A percentile compares a stretch with the other conserved stretches of the same genome.
These are phyloP conservation scores for Deroplatys truncata DNA, from an alignment of 2,888 invertebrate species.

Conservation along the genomic window DNA sequence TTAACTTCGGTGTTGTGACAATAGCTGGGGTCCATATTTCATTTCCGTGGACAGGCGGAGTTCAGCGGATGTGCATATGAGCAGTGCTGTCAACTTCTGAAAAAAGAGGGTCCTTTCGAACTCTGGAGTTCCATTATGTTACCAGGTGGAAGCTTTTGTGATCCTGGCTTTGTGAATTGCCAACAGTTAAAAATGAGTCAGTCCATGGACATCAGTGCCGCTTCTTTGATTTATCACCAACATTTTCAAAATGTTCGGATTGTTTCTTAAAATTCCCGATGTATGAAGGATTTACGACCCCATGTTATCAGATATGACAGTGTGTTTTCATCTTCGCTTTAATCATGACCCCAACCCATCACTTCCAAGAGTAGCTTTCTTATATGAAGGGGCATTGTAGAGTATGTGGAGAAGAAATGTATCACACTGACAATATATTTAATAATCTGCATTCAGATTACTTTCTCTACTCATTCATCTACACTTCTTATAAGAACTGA, in stretches of 20 bases:
- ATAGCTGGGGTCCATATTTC: background rate
- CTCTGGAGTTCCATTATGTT: background rate
- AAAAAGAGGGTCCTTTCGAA: background rate
- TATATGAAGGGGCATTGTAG: too few relatives aligned
- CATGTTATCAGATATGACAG: background rate
- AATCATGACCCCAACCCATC: background rate
- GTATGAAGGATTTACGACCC: background rate
- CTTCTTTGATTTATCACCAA: background rate
- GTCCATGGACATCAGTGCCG: background rate
- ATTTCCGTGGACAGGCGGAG: background rate
- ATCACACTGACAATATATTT: too few relatives aligned
- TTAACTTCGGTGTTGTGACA: background rate
- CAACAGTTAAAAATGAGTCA: background rate
- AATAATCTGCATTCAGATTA: too few relatives aligned
- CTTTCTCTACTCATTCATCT: too few relatives aligned
- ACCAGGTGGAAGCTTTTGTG: background rate
- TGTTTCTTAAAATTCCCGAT: background rate
- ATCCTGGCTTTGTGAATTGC: background rate
- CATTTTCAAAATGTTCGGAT: background rate
- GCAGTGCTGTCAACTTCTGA: background rate
- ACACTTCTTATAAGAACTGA: too few relatives aligned
- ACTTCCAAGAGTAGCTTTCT: too few relatives aligned
- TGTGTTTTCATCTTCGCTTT: background rate
- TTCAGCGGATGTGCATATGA: background rate
- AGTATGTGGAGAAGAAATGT: too few relatives aligned